Percentiles rank a stretch among this genome's conserved stretches.
phyloP scores from a whole-genome alignment of 2,113 vertebrate species.

The Clinocottus analis region DNA sequence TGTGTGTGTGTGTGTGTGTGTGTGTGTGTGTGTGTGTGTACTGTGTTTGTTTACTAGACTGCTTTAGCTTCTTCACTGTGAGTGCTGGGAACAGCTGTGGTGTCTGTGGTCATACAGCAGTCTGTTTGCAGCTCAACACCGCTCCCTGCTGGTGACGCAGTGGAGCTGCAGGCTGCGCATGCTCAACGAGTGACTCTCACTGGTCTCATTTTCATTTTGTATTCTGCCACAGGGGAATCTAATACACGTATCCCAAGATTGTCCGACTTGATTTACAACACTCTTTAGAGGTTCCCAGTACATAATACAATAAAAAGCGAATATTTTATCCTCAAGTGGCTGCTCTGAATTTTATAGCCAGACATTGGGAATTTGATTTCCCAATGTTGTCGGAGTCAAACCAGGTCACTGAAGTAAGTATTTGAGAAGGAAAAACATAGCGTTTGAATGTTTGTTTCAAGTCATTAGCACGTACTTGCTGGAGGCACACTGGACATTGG shows the following conservation, averaged over 20 bases:
- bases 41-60: constrained; percentile 1
- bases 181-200: neutral
- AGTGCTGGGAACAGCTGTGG: constrained; percentile 6
- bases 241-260: neutral
- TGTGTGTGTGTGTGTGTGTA: neutral
- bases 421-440: neutral
- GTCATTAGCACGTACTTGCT: constrained; percentile 89
- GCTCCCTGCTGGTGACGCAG: constrained; percentile 36
- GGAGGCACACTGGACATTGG: constrained; percentile 93
- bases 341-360: neutral
- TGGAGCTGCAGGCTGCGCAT: neutral
- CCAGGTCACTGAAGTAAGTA: neutral
- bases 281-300: neutral
- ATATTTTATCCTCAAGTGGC: neutral
- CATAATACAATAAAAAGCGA: neutral
- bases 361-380: neutral
- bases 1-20: neutral
- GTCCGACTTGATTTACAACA: neutral
- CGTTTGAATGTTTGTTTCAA: neutral
- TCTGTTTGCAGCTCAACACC: constrained; percentile 21
- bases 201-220: neutral
- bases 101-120: neutral
- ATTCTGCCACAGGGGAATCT: neutral
- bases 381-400: neutral
- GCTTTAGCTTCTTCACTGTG: constrained; percentile 1